Conservation (phyloP, 2,888 invertebrate genomes). For the Oscheius myriophilus region DNA sequence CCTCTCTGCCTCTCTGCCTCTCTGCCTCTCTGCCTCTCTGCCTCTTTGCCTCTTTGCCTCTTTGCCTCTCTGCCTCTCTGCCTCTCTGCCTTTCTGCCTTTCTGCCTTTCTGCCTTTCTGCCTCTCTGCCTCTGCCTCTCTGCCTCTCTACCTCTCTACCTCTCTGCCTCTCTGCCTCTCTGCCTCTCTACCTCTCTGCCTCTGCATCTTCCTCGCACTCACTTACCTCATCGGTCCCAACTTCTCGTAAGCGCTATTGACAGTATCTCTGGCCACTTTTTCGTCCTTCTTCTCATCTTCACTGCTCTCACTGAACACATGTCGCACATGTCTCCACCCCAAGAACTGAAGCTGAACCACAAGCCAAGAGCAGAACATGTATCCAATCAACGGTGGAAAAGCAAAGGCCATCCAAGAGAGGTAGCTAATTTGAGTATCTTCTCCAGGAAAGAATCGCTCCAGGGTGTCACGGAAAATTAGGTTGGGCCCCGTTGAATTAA, state of each 20-base stretch:
- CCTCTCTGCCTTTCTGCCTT: too few relatives aligned
- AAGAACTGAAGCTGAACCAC: slow-evolving; percentile 58
- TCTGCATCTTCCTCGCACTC: neutral
- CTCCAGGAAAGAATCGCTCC: slow-evolving; percentile 42
- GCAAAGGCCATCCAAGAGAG: slow-evolving; percentile 61
- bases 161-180: too few relatives aligned
- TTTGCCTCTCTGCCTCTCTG: too few relatives aligned
- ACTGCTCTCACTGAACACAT: slow-evolving; percentile 41
- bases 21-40: too few relatives aligned
- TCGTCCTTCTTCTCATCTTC: slow-evolving; percentile 51
- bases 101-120: too few relatives aligned
- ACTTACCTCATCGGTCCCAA: slow-evolving; percentile 56
- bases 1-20: too few relatives aligned
- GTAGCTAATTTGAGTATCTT: slow-evolving; percentile 53
- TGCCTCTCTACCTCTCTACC: too few relatives aligned
- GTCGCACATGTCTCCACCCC: slow-evolving; percentile 43
- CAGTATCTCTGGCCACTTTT: slow-evolving; percentile 38
- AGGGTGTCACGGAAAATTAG: slow-evolving; percentile 30
- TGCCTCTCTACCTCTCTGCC: too few relatives aligned
- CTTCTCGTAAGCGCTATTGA: slow-evolving; percentile 45
- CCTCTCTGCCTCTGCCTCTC: too few relatives aligned
- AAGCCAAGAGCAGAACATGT: slow-evolving; percentile 60
- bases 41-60: too few relatives aligned
- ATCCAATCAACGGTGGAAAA: slow-evolving; percentile 58
- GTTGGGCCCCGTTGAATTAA: slow-evolving; percentile 59